Base-by-base conservation (phyloP, 2,888 invertebrate species). In the Eucriotettix oculatus region DNA sequence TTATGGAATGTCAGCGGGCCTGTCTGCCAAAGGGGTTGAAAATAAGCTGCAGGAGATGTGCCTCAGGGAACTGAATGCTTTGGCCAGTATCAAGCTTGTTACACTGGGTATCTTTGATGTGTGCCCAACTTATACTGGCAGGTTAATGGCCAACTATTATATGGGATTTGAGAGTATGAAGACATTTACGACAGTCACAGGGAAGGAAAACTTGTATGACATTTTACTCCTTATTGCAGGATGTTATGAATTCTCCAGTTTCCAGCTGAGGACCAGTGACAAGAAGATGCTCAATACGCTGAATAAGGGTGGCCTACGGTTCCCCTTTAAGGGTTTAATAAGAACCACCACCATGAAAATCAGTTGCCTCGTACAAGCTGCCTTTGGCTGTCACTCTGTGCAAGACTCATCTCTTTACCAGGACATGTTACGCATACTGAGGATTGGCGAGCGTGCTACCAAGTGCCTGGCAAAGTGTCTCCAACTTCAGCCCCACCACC, bases 161-260 rank as follows among this genome's bases (percentile, higher is more conserved):
- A 70, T 85, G 57, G 82, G 84, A 60, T 82, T 86, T 70, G 82
- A 83, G 66, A 88, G 89, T 3, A 87, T 90, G 84, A 85, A 84
- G 69, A 72, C 78, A 54, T 84, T 86, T 66, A 78, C 78, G 40
- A 67, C 84, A 83, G 75, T 84, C 55, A 74, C 76, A 59, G 84
- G 84, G 1, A 71, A 72, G 16, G 85, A 84, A 71, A 71, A 73
- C 10, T 67, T 84, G 52, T 77, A 77, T 52, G 77, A 78, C 60
- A 71, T 85, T 3, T 69, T 85, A 40, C 69, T 71, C 60, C 62
- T 81, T 42, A 72, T 85, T 42, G 79, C 81, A 57, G 77, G 77
- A 65, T 82, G 86, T 67, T 78, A 81, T 65, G 88, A 88, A 69
- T 79, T 87, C 68, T 74, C 79, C 1, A 86, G 86, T 58, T 78